Conservation (phyloP, 2,113 vertebrate species). For the Gila orcuttii region DNA sequence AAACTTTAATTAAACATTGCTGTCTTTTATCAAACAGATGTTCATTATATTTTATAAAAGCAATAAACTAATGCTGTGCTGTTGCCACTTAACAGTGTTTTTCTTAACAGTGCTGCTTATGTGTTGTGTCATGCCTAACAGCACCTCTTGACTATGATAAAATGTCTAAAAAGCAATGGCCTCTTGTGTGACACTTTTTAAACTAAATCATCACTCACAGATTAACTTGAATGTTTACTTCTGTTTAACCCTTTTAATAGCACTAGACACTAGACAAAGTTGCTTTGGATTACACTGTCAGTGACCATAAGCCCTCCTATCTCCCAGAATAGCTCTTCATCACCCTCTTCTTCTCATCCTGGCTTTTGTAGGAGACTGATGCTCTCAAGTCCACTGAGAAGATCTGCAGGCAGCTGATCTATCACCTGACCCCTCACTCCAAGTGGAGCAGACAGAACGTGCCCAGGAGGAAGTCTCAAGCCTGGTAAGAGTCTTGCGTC, state of each 20-base stretch:
- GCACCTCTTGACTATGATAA: no score
- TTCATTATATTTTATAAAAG: not conserved
- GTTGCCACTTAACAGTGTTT: not conserved
- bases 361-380: slow-evolving; percentile 77
- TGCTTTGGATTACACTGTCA: not conserved
- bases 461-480: slow-evolving; percentile 80
- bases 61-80: not conserved
- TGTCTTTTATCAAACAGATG: not conserved
- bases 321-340: not conserved
- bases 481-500: slow-evolving; percentile 76
- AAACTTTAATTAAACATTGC: not conserved
- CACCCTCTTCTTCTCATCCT: not conserved
- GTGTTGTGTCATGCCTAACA: no score
- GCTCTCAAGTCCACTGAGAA: slow-evolving; percentile 85
- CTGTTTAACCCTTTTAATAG: not conserved
- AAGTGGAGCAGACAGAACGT: slow-evolving; percentile 79
- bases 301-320: not conserved
- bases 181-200: not conserved
- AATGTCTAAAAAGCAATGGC: no score
- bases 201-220: not conserved
- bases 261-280: not conserved
- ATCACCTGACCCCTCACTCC: slow-evolving; percentile 88
- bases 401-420: slow-evolving; percentile 89
- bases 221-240: not conserved
- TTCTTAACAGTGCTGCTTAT: no score